Evolutionary conservation across 2,113 vertebrate species (phyloP).

Genomic region (Sylvietta virens): DNA sequence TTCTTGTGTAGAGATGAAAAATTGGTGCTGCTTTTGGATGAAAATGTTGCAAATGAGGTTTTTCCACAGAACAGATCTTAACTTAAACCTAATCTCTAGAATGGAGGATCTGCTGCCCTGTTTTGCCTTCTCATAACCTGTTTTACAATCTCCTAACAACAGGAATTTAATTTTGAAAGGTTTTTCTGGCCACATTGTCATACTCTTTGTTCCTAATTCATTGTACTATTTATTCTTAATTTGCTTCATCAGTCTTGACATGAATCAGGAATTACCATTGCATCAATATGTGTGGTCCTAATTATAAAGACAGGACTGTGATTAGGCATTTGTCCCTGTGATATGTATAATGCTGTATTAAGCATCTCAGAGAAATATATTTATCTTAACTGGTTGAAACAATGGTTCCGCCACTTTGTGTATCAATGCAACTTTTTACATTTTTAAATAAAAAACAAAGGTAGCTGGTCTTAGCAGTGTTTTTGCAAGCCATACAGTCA

Average conservation of each 20-base stretch:
- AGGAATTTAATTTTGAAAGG: not conserved
- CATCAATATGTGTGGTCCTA: not conserved
- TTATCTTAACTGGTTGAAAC: not conserved
- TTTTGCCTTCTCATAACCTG: not conserved
- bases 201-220: not conserved
- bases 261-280: not conserved
- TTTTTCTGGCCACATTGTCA: not conserved
- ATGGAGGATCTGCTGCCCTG: not conserved
- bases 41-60: not conserved
- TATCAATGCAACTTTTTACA: not conserved
- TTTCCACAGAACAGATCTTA: not conserved
- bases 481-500: not conserved
- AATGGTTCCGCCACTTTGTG: not conserved
- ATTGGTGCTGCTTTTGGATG: not conserved
- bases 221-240: not conserved
- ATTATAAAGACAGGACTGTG: not conserved
- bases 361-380: not conserved
- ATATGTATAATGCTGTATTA: not conserved
- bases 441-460: not conserved
- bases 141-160: not conserved
- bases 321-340: not conserved
- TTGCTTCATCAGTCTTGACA: not conserved
- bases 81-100: not conserved
- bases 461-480: not conserved
- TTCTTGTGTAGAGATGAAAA: not conserved